A percentile compares a stretch with the other conserved stretches of the same genome.
Conservation (phyloP, 2,888 invertebrate genomes). For the Plemyria rubiginata region DNA sequence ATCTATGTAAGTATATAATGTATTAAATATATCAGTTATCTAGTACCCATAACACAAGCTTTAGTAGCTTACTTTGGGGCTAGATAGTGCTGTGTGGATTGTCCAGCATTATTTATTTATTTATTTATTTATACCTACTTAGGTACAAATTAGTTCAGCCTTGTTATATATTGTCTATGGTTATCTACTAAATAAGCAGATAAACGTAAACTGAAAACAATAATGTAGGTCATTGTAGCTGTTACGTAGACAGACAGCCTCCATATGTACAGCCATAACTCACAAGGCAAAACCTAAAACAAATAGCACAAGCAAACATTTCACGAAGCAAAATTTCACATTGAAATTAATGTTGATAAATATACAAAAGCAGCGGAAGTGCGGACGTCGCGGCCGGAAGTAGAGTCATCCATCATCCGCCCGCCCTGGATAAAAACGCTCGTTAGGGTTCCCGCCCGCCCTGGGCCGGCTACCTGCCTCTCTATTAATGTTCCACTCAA, state of each 20-base stretch:
- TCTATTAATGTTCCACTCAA: slow-evolving; percentile 84
- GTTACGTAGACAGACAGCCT: not conserved
- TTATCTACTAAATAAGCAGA: not conserved
- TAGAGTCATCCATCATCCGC: slow-evolving; percentile 81
- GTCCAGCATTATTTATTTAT: too few relatives aligned
- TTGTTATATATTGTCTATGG: not conserved
- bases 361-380: slow-evolving; percentile 74
- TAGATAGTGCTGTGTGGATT: too few relatives aligned
- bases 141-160: not conserved
- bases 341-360: slow-evolving; percentile 83
- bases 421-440: slow-evolving; percentile 84
- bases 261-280: slow-evolving; percentile 17
- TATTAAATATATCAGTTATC: too few relatives aligned
- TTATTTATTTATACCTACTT: too few relatives aligned
- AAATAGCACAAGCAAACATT: slow-evolving; percentile 57
- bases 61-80: too few relatives aligned
- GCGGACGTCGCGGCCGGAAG: slow-evolving; percentile 79
- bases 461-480: slow-evolving; percentile 70
- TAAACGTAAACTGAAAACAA: not conserved
- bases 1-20: too few relatives aligned
- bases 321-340: slow-evolving; percentile 53
- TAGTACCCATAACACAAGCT: too few relatives aligned
- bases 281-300: slow-evolving; percentile 42
- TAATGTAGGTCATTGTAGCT: slow-evolving; percentile 5
- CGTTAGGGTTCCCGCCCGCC: slow-evolving; percentile 71